These are phyloP conservation scores for Teinopalpus imperialis DNA, from an alignment of 2,888 invertebrate species.

Conservation along the genomic window DNA sequence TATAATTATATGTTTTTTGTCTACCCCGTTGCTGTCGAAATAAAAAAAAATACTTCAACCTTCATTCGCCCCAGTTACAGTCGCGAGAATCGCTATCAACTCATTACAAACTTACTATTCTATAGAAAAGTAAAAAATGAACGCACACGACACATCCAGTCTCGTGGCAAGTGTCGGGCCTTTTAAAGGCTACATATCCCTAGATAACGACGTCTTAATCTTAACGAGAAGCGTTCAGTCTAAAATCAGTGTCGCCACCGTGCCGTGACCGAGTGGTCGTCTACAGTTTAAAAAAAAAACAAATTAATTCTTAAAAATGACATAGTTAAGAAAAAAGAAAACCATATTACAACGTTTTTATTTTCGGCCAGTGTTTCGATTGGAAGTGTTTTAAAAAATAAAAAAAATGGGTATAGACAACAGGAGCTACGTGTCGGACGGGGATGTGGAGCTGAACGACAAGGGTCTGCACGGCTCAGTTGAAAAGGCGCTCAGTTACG, in stretches of 20 bases:
- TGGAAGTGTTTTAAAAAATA: not conserved
- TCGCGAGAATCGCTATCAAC: constrained; percentile 11
- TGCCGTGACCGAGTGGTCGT: not conserved
- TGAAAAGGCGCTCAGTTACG: constrained; percentile 35
- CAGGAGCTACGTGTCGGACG: constrained; percentile 25
- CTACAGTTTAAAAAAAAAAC: not conserved
- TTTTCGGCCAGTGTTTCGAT: not conserved
- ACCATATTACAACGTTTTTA: too few species aligned
- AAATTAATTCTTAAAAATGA: constrained; percentile 11
- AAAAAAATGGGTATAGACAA: constrained; percentile 20
- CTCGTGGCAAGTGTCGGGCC: constrained; percentile 1
- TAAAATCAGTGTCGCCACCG: constrained; percentile 2
- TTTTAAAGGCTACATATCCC: constrained; percentile 1
- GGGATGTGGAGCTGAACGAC: constrained; percentile 30
- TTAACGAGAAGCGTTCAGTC: not conserved
- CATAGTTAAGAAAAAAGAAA: too few species aligned
- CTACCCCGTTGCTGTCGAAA: too few species aligned
- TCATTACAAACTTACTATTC: constrained; percentile 4
- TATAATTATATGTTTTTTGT: too few species aligned
- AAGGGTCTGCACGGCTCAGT: constrained; percentile 16
- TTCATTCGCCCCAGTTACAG: too few species aligned
- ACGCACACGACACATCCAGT: not conserved
- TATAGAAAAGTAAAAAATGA: not conserved
- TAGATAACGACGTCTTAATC: constrained; percentile 4
- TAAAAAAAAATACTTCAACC: too few species aligned